A percentile compares a stretch with the other conserved stretches of the same genome.
phyloP scores from a whole-genome alignment of 2,888 invertebrate species.

The Noctua comes region DNA sequence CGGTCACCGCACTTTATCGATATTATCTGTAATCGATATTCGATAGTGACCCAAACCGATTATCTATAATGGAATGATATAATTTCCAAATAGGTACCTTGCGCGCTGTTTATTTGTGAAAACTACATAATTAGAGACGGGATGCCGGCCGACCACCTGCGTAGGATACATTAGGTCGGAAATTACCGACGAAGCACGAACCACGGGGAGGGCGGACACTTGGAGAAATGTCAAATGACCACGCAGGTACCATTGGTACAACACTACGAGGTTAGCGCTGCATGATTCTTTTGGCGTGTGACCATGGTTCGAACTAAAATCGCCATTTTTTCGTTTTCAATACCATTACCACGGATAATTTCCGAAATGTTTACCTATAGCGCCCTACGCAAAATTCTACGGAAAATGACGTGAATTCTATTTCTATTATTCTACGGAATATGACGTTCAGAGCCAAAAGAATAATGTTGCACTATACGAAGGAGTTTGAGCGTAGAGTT shows the following conservation, averaged over 20 bases:
- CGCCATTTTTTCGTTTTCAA: background rate
- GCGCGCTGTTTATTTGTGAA: slow-evolving; percentile 71
- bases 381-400: too few relatives aligned
- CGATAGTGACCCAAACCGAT: slow-evolving; percentile 63
- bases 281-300: background rate
- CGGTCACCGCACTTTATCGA: slow-evolving; percentile 54
- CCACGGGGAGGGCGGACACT: slow-evolving; percentile 49
- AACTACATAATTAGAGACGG: slow-evolving; percentile 70
- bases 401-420: too few relatives aligned
- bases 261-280: background rate
- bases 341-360: background rate
- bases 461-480: background rate
- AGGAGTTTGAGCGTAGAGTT: background rate
- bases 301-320: background rate
- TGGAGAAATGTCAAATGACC: slow-evolving; percentile 62
- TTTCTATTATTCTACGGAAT: too few relatives aligned
- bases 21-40: slow-evolving; percentile 66
- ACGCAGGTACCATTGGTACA: slow-evolving; percentile 9
- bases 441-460: background rate
- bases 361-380: background rate
- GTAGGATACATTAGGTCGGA: slow-evolving; percentile 68
- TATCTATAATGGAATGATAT: slow-evolving; percentile 64
- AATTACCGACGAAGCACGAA: slow-evolving; percentile 64
- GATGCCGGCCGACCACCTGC: slow-evolving; percentile 72
- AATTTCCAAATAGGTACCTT: slow-evolving; percentile 61